Conservation (phyloP, 2,888 invertebrate genomes). For the Epiperipatus broadwayi region DNA sequence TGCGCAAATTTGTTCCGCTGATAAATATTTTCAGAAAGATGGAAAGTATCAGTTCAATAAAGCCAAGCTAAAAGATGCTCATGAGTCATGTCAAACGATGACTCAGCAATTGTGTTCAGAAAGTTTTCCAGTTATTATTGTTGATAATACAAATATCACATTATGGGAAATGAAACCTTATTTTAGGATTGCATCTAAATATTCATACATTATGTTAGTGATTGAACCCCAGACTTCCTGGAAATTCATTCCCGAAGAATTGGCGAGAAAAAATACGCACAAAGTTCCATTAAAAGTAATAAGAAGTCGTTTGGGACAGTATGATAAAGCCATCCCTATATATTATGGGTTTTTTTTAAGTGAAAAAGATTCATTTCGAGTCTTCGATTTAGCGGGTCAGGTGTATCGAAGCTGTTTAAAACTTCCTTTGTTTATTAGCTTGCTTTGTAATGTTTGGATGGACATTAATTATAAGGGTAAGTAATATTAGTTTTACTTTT, state of each 20-base stretch:
- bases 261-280: constrained; percentile 18
- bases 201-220: constrained; percentile 23
- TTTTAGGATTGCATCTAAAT: constrained; percentile 20
- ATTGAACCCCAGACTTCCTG: constrained; percentile 27
- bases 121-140: constrained; percentile 21
- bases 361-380: constrained; percentile 17
- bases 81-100: constrained; percentile 22
- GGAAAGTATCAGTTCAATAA: constrained; percentile 21
- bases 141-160: constrained; percentile 29
- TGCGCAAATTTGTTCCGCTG: constrained; percentile 26
- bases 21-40: constrained; percentile 26
- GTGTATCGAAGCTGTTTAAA: too few species aligned
- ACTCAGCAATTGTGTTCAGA: constrained; percentile 21
- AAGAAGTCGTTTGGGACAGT: constrained; percentile 7
- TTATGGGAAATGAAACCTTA: constrained; percentile 27
- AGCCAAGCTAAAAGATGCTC: constrained; percentile 23
- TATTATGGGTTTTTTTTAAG: constrained; percentile 20
- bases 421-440: too few species aligned
- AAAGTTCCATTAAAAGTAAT: neutral
- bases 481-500: too few species aligned
- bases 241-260: constrained; percentile 22
- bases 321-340: constrained; percentile 15
- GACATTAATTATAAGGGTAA: too few species aligned
- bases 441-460: too few species aligned
- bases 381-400: too few species aligned